Conservation (phyloP, 2,113 vertebrate species). For the Numida meleagris region DNA sequence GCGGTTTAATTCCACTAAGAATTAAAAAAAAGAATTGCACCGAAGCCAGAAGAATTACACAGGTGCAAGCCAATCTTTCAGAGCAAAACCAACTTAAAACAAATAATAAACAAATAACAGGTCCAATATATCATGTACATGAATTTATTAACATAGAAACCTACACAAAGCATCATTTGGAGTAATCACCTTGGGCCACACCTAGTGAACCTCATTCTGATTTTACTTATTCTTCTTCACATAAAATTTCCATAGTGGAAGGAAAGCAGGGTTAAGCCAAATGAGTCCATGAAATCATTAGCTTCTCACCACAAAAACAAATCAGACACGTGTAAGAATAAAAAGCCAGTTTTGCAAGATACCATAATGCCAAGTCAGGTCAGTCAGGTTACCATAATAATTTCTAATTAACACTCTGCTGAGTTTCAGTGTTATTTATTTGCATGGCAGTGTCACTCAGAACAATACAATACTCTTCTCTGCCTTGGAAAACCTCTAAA, state of each 20-base stretch:
- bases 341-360: constrained; percentile 53
- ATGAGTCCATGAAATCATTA: constrained; percentile 34
- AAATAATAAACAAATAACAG: not conserved
- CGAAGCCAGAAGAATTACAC: not conserved
- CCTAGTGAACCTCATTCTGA: not conserved
- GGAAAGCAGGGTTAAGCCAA: constrained; percentile 23
- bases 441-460: constrained; percentile 12
- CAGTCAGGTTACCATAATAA: constrained; percentile 58
- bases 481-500: not conserved
- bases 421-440: constrained; percentile 65
- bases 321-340: constrained; percentile 43
- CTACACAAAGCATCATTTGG: not conserved
- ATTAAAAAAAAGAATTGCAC: not conserved
- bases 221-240: constrained; percentile 1
- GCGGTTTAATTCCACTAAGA: not conserved
- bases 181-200: not conserved
- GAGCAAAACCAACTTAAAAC: not conserved
- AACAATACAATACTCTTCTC: not conserved
- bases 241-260: not conserved
- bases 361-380: constrained; percentile 46
- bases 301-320: constrained; percentile 45
- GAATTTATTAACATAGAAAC: not conserved
- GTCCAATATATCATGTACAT: not conserved
- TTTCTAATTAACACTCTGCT: constrained; percentile 62
- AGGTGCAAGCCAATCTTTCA: not conserved